A percentile compares a stretch with the other conserved stretches of the same genome.
phyloP scores from a whole-genome alignment of 2,888 invertebrate species.

The Ceraclea dissimilis region DNA sequence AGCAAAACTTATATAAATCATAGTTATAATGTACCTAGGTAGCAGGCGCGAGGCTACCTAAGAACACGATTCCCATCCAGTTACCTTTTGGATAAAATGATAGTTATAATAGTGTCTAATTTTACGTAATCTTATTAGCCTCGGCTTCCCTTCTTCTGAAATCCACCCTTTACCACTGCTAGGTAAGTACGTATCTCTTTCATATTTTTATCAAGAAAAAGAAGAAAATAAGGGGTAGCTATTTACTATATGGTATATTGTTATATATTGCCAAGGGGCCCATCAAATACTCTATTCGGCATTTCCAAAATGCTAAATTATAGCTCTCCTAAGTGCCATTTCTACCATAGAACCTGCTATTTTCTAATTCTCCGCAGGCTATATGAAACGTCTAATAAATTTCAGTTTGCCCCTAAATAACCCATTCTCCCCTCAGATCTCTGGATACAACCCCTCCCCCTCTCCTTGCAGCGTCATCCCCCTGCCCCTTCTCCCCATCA shows the following conservation, averaged over 20 bases:
- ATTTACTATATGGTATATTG: neutral
- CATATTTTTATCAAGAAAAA: too few relatives aligned
- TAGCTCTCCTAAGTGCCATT: constrained; percentile 39
- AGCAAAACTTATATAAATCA: too few relatives aligned
- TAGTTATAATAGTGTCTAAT: too few relatives aligned
- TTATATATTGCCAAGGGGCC: neutral
- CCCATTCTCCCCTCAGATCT: constrained; percentile 8
- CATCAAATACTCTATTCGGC: constrained; percentile 8
- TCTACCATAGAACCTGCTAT: constrained; percentile 45
- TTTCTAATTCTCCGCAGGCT: constrained; percentile 51
- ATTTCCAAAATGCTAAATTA: constrained; percentile 44
- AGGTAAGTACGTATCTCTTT: neutral
- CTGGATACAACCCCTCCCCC: neutral
- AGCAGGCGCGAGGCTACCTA: too few relatives aligned
- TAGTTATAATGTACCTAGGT: too few relatives aligned
- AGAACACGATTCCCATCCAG: too few relatives aligned
- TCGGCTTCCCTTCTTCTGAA: too few relatives aligned
- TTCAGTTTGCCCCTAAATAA: constrained; percentile 33
- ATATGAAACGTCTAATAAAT: constrained; percentile 49
- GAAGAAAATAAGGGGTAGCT: too few relatives aligned
- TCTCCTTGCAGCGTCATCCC: constrained; percentile 9
- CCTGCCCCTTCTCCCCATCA: constrained; percentile 11
- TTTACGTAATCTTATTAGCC: too few relatives aligned
- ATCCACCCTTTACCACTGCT: too few relatives aligned
- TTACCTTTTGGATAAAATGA: too few relatives aligned